Evolutionary conservation across 1,140 invertebrate genomes (phyloP), one percentile per base, ranked within the genome.

Genomic region (Procambarus virginalis): DNA sequence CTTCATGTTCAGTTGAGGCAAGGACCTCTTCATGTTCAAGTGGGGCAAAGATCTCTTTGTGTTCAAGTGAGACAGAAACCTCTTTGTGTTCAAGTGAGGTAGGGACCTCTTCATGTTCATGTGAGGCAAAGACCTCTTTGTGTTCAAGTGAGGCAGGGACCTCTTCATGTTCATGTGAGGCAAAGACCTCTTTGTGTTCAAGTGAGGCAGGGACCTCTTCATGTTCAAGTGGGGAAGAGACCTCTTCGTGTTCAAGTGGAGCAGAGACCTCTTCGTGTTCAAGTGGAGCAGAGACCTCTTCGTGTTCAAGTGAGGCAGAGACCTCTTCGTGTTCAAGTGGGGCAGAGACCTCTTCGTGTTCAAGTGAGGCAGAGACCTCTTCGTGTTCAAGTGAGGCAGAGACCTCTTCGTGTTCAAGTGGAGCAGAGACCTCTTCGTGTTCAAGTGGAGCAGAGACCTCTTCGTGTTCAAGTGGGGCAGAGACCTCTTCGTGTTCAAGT

Each of bases 11-110:
- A 20, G 60, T 22, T 64, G 20, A 2, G 8, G 79, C 14, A 34
- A 0, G n/a, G 10, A 48, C 22, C 20, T 76, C 75, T 14, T 76
- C 51, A 8, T 55, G 51, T 1, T 34, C 55, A 58, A 45, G 51
- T n/a, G 55, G 22, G 2, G 79, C 34, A 49, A n/a, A 78, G 70
- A 45, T 22, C 10, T 86, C 84, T 34, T 77, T 55, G n/a, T 78
- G 5, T n/a, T 58, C 20, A 22, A 20, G 20, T 73, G 70, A 20
- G 70, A 20, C 5, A 73, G 5, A 20, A 20, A 45, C 20, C 20
- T 20, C 70, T 73, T 45, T 6, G 6, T 20, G 70, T 20, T 14
- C 2, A 79, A 77, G 45, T 70, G 64, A 70, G 51, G 45, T n/a
- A 34, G 17, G 58, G 51, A 55, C 8, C 51, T 55, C 51, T 55